Percentiles rank a stretch among this genome's conserved stretches.
Evolutionary conservation across 2,113 vertebrate species (phyloP).

Genomic region (Myiopsitta monachus): DNA sequence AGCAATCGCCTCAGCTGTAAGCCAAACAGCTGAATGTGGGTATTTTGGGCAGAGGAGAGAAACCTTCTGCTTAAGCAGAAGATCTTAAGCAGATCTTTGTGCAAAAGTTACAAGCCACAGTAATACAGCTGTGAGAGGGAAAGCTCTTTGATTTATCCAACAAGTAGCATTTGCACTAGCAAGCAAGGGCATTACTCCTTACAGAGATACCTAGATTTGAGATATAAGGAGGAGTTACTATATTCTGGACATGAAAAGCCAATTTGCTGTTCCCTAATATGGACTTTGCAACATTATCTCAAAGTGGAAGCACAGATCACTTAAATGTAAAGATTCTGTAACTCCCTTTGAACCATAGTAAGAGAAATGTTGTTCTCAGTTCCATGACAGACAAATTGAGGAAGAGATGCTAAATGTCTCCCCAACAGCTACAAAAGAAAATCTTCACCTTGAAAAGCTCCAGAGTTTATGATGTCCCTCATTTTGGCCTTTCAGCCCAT

Average conservation of each 20-base stretch:
- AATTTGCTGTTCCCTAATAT: background rate
- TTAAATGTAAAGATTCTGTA: background rate
- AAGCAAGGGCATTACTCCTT: background rate
- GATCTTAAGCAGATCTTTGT: too few relatives aligned
- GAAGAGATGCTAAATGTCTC: background rate
- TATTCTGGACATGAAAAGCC: background rate
- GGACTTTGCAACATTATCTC: background rate
- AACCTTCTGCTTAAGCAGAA: slow-evolving; percentile 5
- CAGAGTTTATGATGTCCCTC: background rate
- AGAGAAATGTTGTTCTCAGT: background rate
- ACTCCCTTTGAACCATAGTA: background rate
- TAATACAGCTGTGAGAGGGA: background rate
- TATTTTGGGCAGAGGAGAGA: background rate
- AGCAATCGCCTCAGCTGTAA: background rate
- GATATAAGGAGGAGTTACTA: background rate
- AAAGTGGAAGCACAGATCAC: background rate
- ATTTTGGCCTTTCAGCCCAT: background rate
- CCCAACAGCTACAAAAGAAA: background rate
- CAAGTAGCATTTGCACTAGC: background rate
- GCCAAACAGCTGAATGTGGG: background rate
- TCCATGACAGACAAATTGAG: background rate
- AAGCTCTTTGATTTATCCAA: background rate
- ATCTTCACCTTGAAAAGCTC: background rate
- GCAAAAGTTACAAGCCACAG: background rate
- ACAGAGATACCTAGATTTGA: background rate